A percentile compares a stretch with the other conserved stretches of the same genome.
Conservation (phyloP, 1,140 invertebrate species). For the Drosophila ironensis region DNA sequence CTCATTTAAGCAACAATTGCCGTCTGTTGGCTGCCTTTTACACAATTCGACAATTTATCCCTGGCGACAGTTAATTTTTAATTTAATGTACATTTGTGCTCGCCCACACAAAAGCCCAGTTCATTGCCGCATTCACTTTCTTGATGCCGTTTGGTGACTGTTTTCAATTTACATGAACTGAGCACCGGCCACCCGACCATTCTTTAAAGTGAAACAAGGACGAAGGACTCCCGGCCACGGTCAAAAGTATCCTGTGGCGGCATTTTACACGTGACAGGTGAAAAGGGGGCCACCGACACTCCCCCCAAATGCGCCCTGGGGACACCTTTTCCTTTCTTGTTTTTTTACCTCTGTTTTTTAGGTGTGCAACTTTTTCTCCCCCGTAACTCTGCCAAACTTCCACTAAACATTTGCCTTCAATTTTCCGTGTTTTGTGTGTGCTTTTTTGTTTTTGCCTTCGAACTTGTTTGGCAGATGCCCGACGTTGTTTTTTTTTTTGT, state of each 20-base stretch:
- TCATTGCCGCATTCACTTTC: conserved; percentile 55
- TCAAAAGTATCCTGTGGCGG: conserved; percentile 46
- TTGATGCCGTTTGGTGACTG: conserved; percentile 70
- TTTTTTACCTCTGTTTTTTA: conserved; percentile 19
- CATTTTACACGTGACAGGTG: conserved; percentile 69
- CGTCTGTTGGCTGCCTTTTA: conserved; percentile 26
- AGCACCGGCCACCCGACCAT: conserved; percentile 10
- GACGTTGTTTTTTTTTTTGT: conserved; percentile 40
- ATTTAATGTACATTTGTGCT: conserved; percentile 65
- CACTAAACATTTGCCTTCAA: conserved; percentile 72
- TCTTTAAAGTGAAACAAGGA: background rate
- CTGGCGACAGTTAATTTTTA: conserved; percentile 72
- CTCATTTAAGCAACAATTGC: conserved; percentile 12
- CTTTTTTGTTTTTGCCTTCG: conserved; percentile 8
- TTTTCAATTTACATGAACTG: conserved; percentile 70
- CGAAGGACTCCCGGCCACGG: conserved; percentile 8
- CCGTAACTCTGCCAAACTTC: conserved; percentile 48
- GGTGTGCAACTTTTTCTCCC: conserved; percentile 31
- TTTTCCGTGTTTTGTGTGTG: conserved; percentile 43
- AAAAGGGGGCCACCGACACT: conserved; percentile 7
- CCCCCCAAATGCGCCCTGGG: conserved; percentile 56
- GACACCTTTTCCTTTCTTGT: conserved; percentile 42
- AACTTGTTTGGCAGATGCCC: conserved; percentile 59
- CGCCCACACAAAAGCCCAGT: conserved; percentile 27
- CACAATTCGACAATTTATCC: conserved; percentile 64